A percentile compares a stretch with the other conserved stretches of the same genome.
These are phyloP conservation scores for Neosilurus mollespiculum DNA, from an alignment of 2,797 vertebrate genomes.

Conservation along the genomic window DNA sequence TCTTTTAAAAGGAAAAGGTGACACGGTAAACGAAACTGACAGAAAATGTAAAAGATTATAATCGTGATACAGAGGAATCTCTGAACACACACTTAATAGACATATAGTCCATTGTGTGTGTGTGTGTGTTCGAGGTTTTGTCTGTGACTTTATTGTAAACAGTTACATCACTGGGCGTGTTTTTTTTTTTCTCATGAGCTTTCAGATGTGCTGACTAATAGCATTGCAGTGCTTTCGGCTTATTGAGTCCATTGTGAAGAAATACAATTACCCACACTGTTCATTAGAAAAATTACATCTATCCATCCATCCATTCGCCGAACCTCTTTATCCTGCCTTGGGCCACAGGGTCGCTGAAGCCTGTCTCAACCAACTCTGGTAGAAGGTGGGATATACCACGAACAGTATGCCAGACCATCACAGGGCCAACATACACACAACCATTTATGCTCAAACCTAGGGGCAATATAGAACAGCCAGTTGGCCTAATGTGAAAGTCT, in stretches of 20 bases:
- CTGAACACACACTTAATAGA: neutral
- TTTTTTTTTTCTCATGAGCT: constrained; percentile 69
- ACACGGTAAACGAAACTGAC: neutral
- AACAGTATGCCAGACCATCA: no score
- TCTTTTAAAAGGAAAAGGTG: neutral
- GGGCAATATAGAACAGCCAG: no score
- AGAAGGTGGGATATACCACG: no score
- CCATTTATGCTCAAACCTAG: no score
- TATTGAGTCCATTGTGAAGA: constrained; percentile 15
- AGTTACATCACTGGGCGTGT: neutral
- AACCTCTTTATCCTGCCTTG: no score
- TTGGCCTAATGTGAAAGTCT: no score
- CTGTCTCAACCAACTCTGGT: no score
- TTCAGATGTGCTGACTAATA: constrained; percentile 80
- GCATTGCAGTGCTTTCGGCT: constrained; percentile 28
- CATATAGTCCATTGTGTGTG: neutral
- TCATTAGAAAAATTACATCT: neutral
- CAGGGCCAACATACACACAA: no score
- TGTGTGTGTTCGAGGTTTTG: neutral
- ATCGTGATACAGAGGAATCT: neutral
- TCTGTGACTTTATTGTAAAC: neutral
- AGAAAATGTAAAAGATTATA: neutral
- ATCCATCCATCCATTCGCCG: no score
- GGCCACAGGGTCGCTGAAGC: no score
- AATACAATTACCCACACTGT: neutral